Conservation (phyloP, 2,888 invertebrate species). For the Drosophila prostipennis region DNA sequence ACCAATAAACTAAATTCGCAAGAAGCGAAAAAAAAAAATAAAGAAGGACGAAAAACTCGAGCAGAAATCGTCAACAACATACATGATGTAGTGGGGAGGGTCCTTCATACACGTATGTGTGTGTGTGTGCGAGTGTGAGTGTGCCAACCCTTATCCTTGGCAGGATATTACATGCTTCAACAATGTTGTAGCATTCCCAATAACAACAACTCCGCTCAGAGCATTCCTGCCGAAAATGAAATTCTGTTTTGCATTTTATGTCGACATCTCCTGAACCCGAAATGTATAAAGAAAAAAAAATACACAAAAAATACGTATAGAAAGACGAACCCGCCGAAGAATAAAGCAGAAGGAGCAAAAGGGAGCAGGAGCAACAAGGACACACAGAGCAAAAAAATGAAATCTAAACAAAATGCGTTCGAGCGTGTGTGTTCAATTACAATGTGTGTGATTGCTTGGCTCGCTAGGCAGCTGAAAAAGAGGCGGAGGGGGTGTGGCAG, state of each 20-base stretch:
- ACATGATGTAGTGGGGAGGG: slow-evolving; percentile 43
- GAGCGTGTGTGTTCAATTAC: slow-evolving; percentile 81
- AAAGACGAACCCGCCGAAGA: slow-evolving; percentile 43
- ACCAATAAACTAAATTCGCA: slow-evolving; percentile 78
- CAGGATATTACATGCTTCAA: slow-evolving; percentile 81
- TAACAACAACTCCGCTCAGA: slow-evolving; percentile 60
- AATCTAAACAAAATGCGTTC: slow-evolving; percentile 80
- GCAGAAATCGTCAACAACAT: slow-evolving; percentile 78
- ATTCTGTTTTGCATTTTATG: slow-evolving; percentile 80
- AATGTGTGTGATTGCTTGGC: slow-evolving; percentile 80
- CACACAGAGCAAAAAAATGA: slow-evolving; percentile 60
- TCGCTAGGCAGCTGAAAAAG: slow-evolving; percentile 17
- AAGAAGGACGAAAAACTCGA: slow-evolving; percentile 60
- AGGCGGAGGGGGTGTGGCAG: slow-evolving; percentile 26
- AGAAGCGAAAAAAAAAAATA: slow-evolving; percentile 51
- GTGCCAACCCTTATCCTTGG: slow-evolving; percentile 76
- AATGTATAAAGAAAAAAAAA: slow-evolving; percentile 44
- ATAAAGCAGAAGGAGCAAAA: slow-evolving; percentile 44
- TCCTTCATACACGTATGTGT: slow-evolving; percentile 33
- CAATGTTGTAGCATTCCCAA: slow-evolving; percentile 81
- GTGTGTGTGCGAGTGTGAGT: slow-evolving; percentile 38
- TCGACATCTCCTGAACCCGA: slow-evolving; percentile 73
- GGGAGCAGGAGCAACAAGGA: slow-evolving; percentile 53
- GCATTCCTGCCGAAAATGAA: slow-evolving; percentile 79
- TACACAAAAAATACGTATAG: slow-evolving; percentile 47